Conservation (phyloP, 1,140 invertebrate genomes). For the Aphaenogaster rudis region DNA sequence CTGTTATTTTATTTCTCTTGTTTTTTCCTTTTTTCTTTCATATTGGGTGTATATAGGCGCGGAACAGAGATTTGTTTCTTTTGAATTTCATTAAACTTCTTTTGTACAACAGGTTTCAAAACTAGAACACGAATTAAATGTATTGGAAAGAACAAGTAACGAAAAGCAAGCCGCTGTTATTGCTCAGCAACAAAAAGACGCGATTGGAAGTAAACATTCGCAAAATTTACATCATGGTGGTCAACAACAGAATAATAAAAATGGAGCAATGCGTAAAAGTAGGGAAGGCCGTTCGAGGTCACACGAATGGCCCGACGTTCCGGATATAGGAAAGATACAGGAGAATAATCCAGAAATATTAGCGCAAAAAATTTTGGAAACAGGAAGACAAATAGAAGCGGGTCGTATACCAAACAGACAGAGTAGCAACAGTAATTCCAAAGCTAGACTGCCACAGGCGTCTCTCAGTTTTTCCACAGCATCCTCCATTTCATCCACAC, state of each 20-base stretch:
- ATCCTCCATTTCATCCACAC: conserved; percentile 74
- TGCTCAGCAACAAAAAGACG: conserved; percentile 81
- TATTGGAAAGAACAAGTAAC: conserved; percentile 91
- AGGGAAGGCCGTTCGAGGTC: conserved; percentile 92
- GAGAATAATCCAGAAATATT: conserved; percentile 96
- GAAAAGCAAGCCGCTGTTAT: conserved; percentile 88
- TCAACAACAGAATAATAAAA: conserved; percentile 78
- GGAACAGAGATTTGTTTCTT: conserved; percentile 26
- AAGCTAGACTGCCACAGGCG: conserved; percentile 83
- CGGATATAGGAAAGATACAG: conserved; percentile 95
- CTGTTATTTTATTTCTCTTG: not conserved
- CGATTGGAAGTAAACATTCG: conserved; percentile 72
- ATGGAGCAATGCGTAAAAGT: conserved; percentile 88
- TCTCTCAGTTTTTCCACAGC: conserved; percentile 81
- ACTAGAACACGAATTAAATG: conserved; percentile 91
- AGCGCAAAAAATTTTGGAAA: conserved; percentile 95
- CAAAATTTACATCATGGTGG: conserved; percentile 71
- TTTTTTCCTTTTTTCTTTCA: not conserved
- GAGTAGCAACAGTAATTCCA: conserved; percentile 69
- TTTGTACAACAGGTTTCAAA: conserved; percentile 87
- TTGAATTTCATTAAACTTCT: conserved; percentile 26
- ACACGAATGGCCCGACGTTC: conserved; percentile 96
- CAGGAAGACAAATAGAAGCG: conserved; percentile 94
- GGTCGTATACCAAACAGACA: conserved; percentile 88
- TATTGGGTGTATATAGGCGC: not conserved